Percentiles rank a stretch among this genome's conserved stretches.
Conservation (phyloP, 2,113 vertebrate species). For the Aphyosemion australe region DNA sequence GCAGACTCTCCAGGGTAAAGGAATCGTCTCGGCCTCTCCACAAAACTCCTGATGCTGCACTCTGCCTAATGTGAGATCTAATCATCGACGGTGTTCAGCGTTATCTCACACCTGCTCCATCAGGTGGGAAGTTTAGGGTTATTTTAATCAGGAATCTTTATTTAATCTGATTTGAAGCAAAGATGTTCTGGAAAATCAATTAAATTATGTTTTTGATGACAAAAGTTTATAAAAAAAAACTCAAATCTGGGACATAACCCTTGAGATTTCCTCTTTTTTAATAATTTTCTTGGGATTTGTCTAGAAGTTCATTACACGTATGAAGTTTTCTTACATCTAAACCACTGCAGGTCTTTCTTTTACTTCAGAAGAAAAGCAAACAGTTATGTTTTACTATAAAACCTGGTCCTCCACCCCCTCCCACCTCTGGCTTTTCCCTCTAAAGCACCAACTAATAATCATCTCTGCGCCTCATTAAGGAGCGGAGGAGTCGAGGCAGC, state of each 20-base stretch:
- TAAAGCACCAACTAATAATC: constrained; percentile 67
- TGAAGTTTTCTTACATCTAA: constrained; percentile 51
- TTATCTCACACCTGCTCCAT: constrained; percentile 64
- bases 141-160: constrained; percentile 14
- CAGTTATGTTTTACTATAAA: constrained; percentile 40
- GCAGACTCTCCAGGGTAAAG: constrained; percentile 16
- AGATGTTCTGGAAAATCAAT: not conserved
- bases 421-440: constrained; percentile 16
- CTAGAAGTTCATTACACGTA: not conserved
- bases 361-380: constrained; percentile 52
- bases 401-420: constrained; percentile 10
- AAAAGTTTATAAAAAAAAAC: constrained; percentile 8
- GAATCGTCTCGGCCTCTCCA: constrained; percentile 7
- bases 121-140: constrained; percentile 11
- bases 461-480: constrained; percentile 71
- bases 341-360: constrained; percentile 41
- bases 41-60: constrained; percentile 68
- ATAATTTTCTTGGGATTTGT: constrained; percentile 29
- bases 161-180: constrained; percentile 1
- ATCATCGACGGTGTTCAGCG: constrained; percentile 50
- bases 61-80: constrained; percentile 60
- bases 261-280: constrained; percentile 44
- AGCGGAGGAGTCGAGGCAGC: constrained; percentile 42
- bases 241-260: constrained; percentile 38
- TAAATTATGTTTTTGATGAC: not conserved